These are phyloP conservation scores for Pseudomyrmex gracilis DNA, from an alignment of 1,140 invertebrate genomes.

Conservation along the genomic window DNA sequence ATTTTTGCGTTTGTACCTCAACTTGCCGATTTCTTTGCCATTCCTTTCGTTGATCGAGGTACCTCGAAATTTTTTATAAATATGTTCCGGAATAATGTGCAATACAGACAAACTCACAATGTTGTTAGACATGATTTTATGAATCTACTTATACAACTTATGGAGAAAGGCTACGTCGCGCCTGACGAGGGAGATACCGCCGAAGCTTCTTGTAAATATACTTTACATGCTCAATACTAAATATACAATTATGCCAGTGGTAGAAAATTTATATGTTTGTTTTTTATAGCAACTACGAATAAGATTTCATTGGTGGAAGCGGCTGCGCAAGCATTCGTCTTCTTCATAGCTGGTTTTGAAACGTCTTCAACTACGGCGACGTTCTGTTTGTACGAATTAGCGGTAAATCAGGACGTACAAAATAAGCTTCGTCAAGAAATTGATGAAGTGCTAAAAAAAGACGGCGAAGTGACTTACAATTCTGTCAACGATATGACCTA, in stretches of 20 bases:
- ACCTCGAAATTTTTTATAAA: background rate
- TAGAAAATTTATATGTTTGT: background rate
- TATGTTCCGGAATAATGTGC: too few relatives aligned
- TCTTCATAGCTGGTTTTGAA: conserved; percentile 81
- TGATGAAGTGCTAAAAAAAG: background rate
- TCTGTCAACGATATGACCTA: conserved; percentile 5
- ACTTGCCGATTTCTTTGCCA: conserved; percentile 63
- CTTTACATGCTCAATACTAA: background rate
- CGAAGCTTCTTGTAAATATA: conserved; percentile 3
- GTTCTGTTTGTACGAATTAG: conserved; percentile 80
- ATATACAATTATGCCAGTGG: too few relatives aligned
- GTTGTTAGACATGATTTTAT: too few relatives aligned
- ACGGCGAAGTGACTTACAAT: background rate
- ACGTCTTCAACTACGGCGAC: conserved; percentile 76
- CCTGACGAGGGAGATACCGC: background rate
- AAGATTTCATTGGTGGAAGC: conserved; percentile 46
- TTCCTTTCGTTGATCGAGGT: conserved; percentile 61
- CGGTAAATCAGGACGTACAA: conserved; percentile 76
- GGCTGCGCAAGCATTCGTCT: conserved; percentile 72
- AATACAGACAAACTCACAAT: too few relatives aligned
- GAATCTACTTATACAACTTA: too few relatives aligned
- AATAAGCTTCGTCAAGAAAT: conserved; percentile 79
- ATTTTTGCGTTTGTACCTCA: conserved; percentile 68
- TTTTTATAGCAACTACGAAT: background rate
- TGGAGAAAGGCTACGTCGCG: too few relatives aligned